Evolutionary conservation across 2,797 vertebrate species (phyloP).

Genomic region (Gymnoscopelus braueri): DNA sequence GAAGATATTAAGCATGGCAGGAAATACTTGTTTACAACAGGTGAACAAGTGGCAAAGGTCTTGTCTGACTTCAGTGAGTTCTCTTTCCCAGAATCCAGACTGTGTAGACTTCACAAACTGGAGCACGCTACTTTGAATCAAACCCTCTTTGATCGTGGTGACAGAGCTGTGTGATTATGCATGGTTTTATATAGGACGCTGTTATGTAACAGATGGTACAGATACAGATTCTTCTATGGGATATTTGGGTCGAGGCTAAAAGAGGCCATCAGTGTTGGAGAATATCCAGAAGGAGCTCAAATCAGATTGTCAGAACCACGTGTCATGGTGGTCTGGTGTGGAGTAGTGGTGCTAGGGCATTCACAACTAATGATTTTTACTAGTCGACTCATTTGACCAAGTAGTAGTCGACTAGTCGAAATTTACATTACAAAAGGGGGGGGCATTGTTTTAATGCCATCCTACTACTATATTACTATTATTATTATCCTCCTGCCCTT

Average conservation of each 20-base stretch:
- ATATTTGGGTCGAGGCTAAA: neutral
- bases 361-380: no score
- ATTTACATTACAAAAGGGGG: no score
- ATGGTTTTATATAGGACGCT: neutral
- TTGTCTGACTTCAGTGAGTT: neutral
- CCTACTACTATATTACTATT: no score
- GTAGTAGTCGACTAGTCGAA: no score
- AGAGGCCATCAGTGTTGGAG: neutral
- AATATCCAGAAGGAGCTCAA: neutral
- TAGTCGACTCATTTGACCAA: no score
- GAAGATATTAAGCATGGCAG: neutral
- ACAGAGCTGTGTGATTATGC: neutral
- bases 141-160: neutral
- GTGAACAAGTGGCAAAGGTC: neutral
- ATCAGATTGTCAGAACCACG: neutral
- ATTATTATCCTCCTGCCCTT: no score
- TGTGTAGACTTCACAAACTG: neutral
- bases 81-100: neutral
- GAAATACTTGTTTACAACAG: neutral
- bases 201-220: neutral
- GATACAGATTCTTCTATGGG: neutral
- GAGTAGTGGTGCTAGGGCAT: no score
- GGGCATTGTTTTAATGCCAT: no score
- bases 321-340: neutral
- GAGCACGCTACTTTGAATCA: neutral